phyloP scores from a whole-genome alignment of 1,140 invertebrate genomes.

The Drosophila novamexicana region DNA sequence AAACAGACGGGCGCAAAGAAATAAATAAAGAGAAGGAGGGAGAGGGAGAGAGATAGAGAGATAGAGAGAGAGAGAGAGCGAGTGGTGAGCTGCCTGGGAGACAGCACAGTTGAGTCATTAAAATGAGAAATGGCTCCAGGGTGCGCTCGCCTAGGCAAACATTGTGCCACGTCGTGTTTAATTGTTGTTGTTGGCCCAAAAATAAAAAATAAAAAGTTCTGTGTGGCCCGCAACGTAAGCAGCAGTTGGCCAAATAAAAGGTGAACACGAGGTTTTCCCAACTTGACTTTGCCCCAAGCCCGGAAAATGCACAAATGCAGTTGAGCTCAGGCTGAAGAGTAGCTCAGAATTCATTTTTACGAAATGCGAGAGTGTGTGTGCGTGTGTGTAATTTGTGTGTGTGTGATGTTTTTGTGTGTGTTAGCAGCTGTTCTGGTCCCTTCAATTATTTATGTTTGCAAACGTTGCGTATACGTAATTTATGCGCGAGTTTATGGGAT shows the following conservation, averaged over 20 bases:
- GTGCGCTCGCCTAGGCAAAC: constrained; percentile 59
- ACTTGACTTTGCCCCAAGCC: constrained; percentile 60
- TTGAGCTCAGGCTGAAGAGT: neutral
- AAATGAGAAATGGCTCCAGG: constrained; percentile 78
- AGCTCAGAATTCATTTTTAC: neutral
- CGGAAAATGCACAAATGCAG: constrained; percentile 35
- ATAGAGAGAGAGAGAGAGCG: neutral
- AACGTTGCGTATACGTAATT: constrained; percentile 64
- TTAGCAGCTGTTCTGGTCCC: constrained; percentile 26
- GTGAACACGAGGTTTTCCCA: constrained; percentile 33
- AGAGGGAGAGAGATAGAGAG: neutral
- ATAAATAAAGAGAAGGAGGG: neutral
- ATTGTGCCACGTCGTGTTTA: constrained; percentile 69
- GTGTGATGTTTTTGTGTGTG: constrained; percentile 7
- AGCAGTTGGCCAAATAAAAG: constrained; percentile 44
- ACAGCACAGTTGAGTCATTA: constrained; percentile 77
- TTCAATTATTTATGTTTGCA: constrained; percentile 57
- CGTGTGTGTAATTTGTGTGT: constrained; percentile 14
- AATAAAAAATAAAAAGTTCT: constrained; percentile 34
- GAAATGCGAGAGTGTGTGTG: constrained; percentile 15
- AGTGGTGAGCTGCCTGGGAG: constrained; percentile 8
- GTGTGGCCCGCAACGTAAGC: constrained; percentile 37
- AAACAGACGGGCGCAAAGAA: constrained; percentile 34
- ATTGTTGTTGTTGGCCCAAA: constrained; percentile 72
- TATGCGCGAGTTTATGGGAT: constrained; percentile 37